These are phyloP conservation scores for Malacosoma neustria DNA, from an alignment of 2,888 invertebrate genomes.

Conservation along the genomic window DNA sequence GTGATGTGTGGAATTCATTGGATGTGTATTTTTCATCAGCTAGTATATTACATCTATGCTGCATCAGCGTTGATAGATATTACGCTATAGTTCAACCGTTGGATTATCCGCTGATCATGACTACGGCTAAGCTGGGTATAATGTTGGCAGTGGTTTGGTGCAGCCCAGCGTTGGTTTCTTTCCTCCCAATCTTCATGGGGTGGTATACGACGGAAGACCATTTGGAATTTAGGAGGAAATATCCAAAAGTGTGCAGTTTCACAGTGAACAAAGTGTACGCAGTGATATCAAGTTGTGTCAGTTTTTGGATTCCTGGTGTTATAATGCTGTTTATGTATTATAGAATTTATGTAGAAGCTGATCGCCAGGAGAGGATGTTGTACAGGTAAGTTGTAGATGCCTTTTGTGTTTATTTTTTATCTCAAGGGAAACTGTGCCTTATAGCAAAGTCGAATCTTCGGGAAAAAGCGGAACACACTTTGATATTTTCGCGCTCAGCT, in stretches of 20 bases:
- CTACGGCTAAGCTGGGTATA: slow-evolving; percentile 83
- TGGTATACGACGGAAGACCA: slow-evolving; percentile 94
- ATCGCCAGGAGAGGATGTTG: slow-evolving; percentile 87
- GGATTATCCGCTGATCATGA: slow-evolving; percentile 95
- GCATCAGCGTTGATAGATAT: slow-evolving; percentile 92
- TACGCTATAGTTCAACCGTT: slow-evolving; percentile 95
- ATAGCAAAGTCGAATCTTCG: too few relatives aligned
- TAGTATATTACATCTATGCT: slow-evolving; percentile 94
- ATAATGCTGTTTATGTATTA: slow-evolving; percentile 96
- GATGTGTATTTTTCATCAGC: slow-evolving; percentile 97
- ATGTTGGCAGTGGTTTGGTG: slow-evolving; percentile 95
- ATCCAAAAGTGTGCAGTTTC: slow-evolving; percentile 86
- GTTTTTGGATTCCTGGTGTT: slow-evolving; percentile 95
- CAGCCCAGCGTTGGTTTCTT: slow-evolving; percentile 92
- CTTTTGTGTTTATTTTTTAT: too few relatives aligned
- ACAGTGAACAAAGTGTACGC: slow-evolving; percentile 91
- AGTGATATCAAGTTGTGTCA: slow-evolving; percentile 90
- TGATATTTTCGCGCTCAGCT: too few relatives aligned
- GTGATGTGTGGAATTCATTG: slow-evolving; percentile 96
- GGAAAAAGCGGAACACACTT: too few relatives aligned
- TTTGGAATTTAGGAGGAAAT: slow-evolving; percentile 77
- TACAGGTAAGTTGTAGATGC: slow-evolving; percentile 83
- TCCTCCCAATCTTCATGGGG: slow-evolving; percentile 95
- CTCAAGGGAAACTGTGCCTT: too few relatives aligned
- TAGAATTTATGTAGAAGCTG: slow-evolving; percentile 89